phyloP scores from a whole-genome alignment of 1,140 invertebrate species.

The Sarcophaga peregrina region DNA sequence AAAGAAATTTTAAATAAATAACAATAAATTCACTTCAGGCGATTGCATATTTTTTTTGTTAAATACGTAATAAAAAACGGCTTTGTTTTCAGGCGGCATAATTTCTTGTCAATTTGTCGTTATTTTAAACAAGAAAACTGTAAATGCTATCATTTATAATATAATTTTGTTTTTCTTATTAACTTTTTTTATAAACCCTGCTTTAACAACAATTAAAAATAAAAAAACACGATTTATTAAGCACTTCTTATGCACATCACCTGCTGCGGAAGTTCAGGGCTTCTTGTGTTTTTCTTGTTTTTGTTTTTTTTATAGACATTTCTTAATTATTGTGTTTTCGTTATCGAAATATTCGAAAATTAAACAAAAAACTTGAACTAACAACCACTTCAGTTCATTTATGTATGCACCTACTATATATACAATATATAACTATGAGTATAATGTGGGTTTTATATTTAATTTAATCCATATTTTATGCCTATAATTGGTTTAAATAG shows the following conservation, averaged over 20 bases:
- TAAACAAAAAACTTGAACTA: not conserved
- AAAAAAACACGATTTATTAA: too few relatives aligned
- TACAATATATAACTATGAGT: too few relatives aligned
- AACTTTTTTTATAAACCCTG: too few relatives aligned
- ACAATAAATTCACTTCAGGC: not conserved
- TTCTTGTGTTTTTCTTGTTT: too few relatives aligned
- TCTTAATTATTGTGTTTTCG: not conserved
- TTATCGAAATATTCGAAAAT: too few relatives aligned
- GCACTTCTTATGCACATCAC: not conserved
- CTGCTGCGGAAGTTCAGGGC: not conserved
- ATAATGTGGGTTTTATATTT: not conserved
- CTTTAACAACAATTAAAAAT: too few relatives aligned
- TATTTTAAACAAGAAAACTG: not conserved
- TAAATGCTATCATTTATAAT: not conserved
- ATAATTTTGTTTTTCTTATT: not conserved
- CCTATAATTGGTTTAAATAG: constrained; percentile 40
- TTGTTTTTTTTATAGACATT: too few relatives aligned
- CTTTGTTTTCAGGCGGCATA: too few relatives aligned
- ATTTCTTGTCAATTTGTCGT: too few relatives aligned
- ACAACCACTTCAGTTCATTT: not conserved
- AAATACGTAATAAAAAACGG: too few relatives aligned
- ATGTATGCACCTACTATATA: too few relatives aligned
- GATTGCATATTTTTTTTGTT: too few relatives aligned
- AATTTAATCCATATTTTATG: constrained; percentile 17
- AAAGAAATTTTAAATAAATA: constrained; percentile 3